Conservation (phyloP, 1,140 invertebrate species). For the Branchinecta lynchi region DNA sequence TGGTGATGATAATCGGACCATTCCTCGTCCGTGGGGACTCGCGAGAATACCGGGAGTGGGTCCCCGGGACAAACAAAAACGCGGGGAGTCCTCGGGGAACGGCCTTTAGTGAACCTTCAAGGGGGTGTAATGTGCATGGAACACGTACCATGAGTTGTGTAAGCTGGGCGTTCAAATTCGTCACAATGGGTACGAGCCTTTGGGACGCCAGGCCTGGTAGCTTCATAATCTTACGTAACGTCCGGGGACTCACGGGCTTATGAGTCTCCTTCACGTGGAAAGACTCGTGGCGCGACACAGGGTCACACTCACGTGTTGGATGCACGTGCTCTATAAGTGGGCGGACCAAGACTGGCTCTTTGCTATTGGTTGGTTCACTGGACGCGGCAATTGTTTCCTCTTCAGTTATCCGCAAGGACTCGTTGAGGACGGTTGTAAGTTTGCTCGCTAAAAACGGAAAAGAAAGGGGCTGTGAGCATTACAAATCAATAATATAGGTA, state of each 20-base stretch:
- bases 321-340: slow-evolving; percentile 16
- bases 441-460: slow-evolving; percentile 33
- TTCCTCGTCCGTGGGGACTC: too few relatives aligned
- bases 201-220: slow-evolving; percentile 38
- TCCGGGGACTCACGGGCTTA: slow-evolving; percentile 21
- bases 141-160: slow-evolving; percentile 39
- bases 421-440: slow-evolving; percentile 37
- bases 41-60: too few relatives aligned
- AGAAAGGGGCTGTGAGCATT: slow-evolving; percentile 5
- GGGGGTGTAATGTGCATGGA: too few relatives aligned
- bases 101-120: too few relatives aligned
- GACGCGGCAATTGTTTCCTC: slow-evolving; percentile 33
- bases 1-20: too few relatives aligned
- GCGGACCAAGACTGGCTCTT: slow-evolving; percentile 26
- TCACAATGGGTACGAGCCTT: slow-evolving; percentile 36
- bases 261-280: not conserved
- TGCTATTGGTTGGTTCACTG: slow-evolving; percentile 21
- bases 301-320: slow-evolving; percentile 22
- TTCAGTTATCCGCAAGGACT: slow-evolving; percentile 36
- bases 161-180: slow-evolving; percentile 38
- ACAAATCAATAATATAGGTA: too few relatives aligned
- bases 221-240: slow-evolving; percentile 25
- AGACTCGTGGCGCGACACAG: not conserved
- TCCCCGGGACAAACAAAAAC: too few relatives aligned
- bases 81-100: too few relatives aligned